phyloP scores from a whole-genome alignment of 2,113 vertebrate genomes.

The Vombatus ursinus region DNA sequence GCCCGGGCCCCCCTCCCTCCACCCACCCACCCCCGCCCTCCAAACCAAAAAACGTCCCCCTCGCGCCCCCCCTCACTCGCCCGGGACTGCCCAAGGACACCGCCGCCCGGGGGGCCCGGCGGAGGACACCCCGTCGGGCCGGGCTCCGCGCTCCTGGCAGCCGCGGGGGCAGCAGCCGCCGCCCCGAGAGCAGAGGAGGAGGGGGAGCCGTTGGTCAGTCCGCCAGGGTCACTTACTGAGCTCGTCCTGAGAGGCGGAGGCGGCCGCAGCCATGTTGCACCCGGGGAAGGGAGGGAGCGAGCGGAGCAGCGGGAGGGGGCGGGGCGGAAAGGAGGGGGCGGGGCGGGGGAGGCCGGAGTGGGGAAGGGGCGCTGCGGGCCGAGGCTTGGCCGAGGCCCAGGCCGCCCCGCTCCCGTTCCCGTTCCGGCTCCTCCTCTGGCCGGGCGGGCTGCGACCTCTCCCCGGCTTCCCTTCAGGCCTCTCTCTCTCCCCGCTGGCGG shows the following conservation, averaged over 20 bases:
- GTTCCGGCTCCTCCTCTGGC: background rate
- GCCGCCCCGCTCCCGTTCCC: slow-evolving; percentile 10
- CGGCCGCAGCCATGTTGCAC: slow-evolving; percentile 85
- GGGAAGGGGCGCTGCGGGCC: background rate
- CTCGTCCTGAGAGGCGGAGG: slow-evolving; percentile 83
- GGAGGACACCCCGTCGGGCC: background rate
- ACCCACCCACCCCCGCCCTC: background rate
- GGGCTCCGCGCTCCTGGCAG: background rate
- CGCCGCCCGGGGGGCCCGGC: background rate
- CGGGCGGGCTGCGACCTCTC: slow-evolving; percentile 36
- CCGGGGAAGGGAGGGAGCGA: slow-evolving; percentile 58
- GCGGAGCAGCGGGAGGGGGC: slow-evolving; percentile 21
- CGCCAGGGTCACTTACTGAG: slow-evolving; percentile 81
- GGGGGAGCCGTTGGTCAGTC: slow-evolving; percentile 18
- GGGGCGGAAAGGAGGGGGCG: slow-evolving; percentile 28
- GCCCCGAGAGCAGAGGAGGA: background rate
- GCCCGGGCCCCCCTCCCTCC: slow-evolving; percentile 15
- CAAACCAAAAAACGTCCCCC: background rate
- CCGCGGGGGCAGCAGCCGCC: background rate
- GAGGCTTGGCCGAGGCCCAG: slow-evolving; percentile 45
- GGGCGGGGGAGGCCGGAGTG: background rate
- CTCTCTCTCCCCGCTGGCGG: slow-evolving; percentile 22
- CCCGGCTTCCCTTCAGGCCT: slow-evolving; percentile 28
- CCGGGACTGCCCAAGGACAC: background rate
- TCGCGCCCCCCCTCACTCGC: background rate